These are phyloP conservation scores for Podocnemis expansa DNA, from an alignment of 2,113 vertebrate genomes.

Conservation along the genomic window DNA sequence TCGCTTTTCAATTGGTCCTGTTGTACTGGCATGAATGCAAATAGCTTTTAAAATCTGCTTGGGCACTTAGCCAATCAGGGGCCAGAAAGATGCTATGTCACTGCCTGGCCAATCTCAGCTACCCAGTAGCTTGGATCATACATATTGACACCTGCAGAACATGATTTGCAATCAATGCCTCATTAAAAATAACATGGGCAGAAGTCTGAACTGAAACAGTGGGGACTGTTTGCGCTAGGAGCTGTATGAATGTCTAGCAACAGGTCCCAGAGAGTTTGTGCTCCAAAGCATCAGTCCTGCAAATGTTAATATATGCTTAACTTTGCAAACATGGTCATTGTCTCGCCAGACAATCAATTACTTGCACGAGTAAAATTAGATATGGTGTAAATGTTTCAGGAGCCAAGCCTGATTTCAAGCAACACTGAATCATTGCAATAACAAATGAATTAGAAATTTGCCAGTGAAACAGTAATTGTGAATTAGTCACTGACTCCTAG, in stretches of 20 bases:
- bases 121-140: neutral
- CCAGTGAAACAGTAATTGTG: neutral
- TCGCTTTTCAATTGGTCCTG: neutral
- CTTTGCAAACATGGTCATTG: neutral
- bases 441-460: accelerated
- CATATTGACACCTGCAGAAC: neutral
- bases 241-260: neutral
- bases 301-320: neutral
- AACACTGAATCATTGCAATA: neutral
- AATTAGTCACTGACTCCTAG: neutral
- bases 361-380: neutral
- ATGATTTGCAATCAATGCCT: neutral
- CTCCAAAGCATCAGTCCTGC: neutral
- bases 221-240: neutral
- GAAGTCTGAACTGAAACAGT: neutral
- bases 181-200: neutral
- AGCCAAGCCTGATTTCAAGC: neutral
- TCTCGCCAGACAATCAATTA: neutral
- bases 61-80: neutral
- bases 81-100: neutral
- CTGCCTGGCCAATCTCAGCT: neutral
- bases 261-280: neutral
- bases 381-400: neutral
- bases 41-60: neutral
- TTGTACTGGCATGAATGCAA: neutral